These are phyloP conservation scores for Aelia acuminata DNA, from an alignment of 2,888 invertebrate species.

Conservation along the genomic window DNA sequence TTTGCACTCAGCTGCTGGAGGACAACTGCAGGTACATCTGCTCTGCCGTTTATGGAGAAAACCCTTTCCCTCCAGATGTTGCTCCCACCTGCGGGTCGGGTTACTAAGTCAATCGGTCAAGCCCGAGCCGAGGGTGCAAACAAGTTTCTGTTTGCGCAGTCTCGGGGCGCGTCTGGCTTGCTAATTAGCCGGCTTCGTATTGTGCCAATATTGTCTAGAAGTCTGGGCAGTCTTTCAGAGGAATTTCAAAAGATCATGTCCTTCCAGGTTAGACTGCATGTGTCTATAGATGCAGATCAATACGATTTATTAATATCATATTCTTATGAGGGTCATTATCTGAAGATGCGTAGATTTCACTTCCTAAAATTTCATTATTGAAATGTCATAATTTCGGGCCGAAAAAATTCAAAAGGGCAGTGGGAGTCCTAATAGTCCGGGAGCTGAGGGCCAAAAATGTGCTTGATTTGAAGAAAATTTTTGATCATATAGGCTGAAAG, in stretches of 20 bases:
- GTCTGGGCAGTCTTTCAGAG: neutral
- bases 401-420: too few relatives aligned
- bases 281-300: too few relatives aligned
- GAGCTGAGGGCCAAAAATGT: too few relatives aligned
- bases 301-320: too few relatives aligned
- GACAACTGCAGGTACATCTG: conserved; percentile 34
- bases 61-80: neutral
- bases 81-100: neutral
- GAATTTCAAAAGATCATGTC: neutral
- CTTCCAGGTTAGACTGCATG: neutral
- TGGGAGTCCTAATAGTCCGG: too few relatives aligned
- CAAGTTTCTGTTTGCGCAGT: conserved; percentile 30
- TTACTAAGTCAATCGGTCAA: conserved; percentile 47
- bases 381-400: too few relatives aligned
- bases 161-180: neutral
- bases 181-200: neutral
- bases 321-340: too few relatives aligned
- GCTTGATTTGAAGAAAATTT: too few relatives aligned
- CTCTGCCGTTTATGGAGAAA: conserved; percentile 25
- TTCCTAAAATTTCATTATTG: too few relatives aligned
- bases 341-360: too few relatives aligned
- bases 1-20: conserved; percentile 22
- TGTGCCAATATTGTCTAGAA: neutral
- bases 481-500: too few relatives aligned
- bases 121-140: neutral